Percentiles rank a stretch among this genome's conserved stretches.
phyloP scores from a whole-genome alignment of 2,797 vertebrate species.

The Phyllotis vaccarum region DNA sequence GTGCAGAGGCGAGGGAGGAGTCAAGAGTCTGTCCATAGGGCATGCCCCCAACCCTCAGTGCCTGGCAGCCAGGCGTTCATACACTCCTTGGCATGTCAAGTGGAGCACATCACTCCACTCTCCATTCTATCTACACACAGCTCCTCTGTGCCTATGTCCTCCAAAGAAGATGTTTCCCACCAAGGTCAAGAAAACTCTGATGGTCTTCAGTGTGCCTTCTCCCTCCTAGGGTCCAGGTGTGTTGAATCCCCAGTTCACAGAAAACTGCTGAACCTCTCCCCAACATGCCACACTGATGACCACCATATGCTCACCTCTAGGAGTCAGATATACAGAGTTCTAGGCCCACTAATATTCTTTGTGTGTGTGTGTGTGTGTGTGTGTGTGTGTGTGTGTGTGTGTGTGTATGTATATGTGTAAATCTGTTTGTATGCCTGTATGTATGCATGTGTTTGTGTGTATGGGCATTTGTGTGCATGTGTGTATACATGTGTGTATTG shows the following conservation, averaged over 20 bases:
- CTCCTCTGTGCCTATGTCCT: not conserved
- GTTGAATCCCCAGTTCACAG: not conserved
- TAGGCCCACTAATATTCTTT: not conserved
- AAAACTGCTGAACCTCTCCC: not conserved
- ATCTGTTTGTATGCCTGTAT: too few species aligned
- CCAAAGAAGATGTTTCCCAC: not conserved
- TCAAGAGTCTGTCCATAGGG: not conserved
- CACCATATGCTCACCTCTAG: not conserved
- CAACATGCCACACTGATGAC: too few species aligned
- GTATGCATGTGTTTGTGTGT: too few species aligned
- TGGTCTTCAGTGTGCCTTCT: not conserved
- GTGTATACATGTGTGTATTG: not conserved
- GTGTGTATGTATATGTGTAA: not conserved
- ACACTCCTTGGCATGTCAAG: too few species aligned
- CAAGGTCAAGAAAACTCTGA: not conserved
- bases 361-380: not conserved
- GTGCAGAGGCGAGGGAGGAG: rapidly evolving
- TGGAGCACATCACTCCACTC: too few species aligned
- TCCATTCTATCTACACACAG: not conserved
- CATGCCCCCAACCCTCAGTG: not conserved
- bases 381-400: not conserved
- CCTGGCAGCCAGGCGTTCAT: not conserved
- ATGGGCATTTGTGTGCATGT: not conserved
- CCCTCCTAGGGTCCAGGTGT: too few species aligned
- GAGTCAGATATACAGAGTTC: not conserved